phyloP scores from a whole-genome alignment of 2,113 vertebrate species.

The Struthidea cinerea region DNA sequence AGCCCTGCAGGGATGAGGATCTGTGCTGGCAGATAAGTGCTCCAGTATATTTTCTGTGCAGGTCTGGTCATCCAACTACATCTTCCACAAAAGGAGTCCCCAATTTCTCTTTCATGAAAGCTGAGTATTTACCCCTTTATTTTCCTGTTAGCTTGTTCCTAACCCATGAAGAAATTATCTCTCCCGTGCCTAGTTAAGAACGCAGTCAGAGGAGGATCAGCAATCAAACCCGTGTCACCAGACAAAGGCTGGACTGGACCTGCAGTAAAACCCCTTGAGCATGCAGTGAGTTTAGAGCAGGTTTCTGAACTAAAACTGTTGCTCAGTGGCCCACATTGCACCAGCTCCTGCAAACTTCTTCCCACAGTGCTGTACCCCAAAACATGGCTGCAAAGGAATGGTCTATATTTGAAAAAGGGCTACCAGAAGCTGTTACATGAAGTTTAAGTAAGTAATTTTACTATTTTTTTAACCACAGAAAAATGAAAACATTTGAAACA shows the following conservation, averaged over 20 bases:
- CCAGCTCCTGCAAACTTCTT: neutral
- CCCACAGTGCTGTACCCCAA: neutral
- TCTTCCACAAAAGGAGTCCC: neutral
- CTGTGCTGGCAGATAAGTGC: neutral
- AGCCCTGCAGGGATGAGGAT: neutral
- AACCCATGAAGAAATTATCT: neutral
- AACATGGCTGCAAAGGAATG: fast-evolving
- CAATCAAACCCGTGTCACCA: neutral
- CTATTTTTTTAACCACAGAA: neutral
- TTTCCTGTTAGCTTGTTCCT: neutral
- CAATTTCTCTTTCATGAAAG: neutral
- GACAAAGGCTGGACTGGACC: fast-evolving
- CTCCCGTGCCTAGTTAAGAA: neutral
- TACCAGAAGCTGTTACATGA: neutral
- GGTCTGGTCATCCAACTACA: neutral
- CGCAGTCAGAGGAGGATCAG: neutral
- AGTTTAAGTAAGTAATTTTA: neutral
- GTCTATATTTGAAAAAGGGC: fast-evolving
- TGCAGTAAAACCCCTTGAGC: neutral
- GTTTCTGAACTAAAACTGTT: neutral
- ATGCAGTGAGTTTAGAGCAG: neutral
- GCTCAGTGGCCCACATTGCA: neutral
- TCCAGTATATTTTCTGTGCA: neutral
- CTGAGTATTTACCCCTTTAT: neutral
- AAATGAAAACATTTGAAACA: neutral